Evolutionary conservation across 2,888 invertebrate genomes (phyloP), one percentile per base, ranked within the genome.

Genomic region (Hypena proboscidalis): DNA sequence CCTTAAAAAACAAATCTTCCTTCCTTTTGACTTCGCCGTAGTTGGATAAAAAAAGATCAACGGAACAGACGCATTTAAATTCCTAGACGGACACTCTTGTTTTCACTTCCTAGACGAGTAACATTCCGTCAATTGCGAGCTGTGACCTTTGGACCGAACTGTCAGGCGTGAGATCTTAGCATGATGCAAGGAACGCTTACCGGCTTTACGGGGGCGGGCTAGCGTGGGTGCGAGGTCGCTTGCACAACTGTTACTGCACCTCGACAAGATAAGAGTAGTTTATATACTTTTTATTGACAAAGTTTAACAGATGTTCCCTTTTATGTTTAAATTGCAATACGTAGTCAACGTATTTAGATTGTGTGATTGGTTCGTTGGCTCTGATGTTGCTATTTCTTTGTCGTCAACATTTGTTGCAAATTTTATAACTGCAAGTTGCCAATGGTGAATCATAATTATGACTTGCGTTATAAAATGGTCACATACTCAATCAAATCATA

Each of bases 141-240:
- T 42, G 27, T 62, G 67, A 69, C 67, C 70, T 69, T 69, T 60
- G 57, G 35, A 33, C 63, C 46, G 40, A 55, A 58, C 35, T 44
- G 33, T 44, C 39, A 46, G 14, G 47, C 49, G n/a, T 47, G 44
- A 44, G 53, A 31, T 45, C 56, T 32, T 45, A 40, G 22, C 41
- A 35, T 65, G 67, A 64, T 66, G 73, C 69, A 71, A 61, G 66
- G 10, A n/a, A 14, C 6, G n/a, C 14, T 3, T 13, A 10, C 9
- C 55, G 38, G 59, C 59, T n/a, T n/a, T n/a, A 60, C 61, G 70
- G 69, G 54, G 76, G 60, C 67, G 71, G 67, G 67, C 69, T 38
- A 46, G 63, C 66, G 85, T 85, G 71, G 86, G 85, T 48, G 70
- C 77, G 77, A 81, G 84, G 84, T 53, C 77, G 55, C 67, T 85